These are phyloP conservation scores for Callinectes sapidus DNA, from an alignment of 2,888 invertebrate species.

Conservation along the genomic window DNA sequence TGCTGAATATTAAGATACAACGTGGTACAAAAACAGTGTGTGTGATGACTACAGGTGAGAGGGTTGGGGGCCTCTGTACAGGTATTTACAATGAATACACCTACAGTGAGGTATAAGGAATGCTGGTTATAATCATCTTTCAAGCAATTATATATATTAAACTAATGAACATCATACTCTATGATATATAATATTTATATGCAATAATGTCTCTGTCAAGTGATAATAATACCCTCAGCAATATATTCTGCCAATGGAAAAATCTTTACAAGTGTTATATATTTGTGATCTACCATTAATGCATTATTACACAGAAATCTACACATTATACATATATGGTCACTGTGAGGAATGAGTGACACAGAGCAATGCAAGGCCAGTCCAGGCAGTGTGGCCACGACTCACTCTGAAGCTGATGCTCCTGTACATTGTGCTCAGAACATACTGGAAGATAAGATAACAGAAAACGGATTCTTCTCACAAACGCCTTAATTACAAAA, in stretches of 20 bases:
- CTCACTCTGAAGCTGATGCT: neutral
- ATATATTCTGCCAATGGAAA: neutral
- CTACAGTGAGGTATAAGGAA: slow-evolving; percentile 29
- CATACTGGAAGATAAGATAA: neutral
- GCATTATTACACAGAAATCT: slow-evolving; percentile 32
- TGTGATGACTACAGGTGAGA: slow-evolving; percentile 20
- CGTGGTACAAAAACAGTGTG: neutral
- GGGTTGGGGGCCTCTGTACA: slow-evolving; percentile 20
- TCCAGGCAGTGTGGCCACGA: neutral
- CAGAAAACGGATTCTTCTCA: neutral
- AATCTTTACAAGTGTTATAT: slow-evolving; percentile 16
- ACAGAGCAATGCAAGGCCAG: neutral
- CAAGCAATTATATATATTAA: slow-evolving; percentile 20
- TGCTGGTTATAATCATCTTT: neutral
- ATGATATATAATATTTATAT: slow-evolving; percentile 16
- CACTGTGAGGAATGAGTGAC: slow-evolving; percentile 10
- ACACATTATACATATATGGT: neutral
- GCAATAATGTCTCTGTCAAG: neutral
- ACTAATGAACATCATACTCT: neutral
- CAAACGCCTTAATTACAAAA: neutral
- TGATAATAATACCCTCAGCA: neutral
- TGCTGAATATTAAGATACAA: neutral
- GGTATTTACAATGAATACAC: slow-evolving; percentile 8
- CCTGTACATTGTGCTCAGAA: neutral
- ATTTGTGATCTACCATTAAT: neutral